phyloP scores from a whole-genome alignment of 2,888 invertebrate species.

The Crossocerus cetratus region DNA sequence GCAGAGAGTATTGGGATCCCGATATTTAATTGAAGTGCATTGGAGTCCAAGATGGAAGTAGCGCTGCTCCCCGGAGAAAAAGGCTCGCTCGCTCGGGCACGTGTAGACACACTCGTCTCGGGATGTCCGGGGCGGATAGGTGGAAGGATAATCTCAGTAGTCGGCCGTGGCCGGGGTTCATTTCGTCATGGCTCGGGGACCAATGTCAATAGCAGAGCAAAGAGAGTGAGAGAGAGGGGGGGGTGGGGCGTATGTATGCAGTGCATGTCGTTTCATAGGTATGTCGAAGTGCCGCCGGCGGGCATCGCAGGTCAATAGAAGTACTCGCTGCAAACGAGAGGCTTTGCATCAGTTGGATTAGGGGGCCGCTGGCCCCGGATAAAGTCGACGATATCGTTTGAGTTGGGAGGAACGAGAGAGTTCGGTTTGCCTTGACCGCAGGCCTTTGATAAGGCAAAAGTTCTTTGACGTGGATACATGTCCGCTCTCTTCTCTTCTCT shows the following conservation, averaged over 20 bases:
- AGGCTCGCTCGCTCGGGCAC: not conserved
- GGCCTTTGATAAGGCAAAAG: conserved; percentile 34
- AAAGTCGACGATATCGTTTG: conserved; percentile 39
- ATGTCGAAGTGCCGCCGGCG: conserved; percentile 27
- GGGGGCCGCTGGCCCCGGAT: conserved; percentile 10
- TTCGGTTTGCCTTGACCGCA: conserved; percentile 29
- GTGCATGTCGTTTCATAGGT: conserved; percentile 28
- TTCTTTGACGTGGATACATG: conserved; percentile 28
- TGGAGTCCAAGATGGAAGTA: too few relatives aligned
- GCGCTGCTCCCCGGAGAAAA: too few relatives aligned
- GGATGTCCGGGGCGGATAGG: not conserved
- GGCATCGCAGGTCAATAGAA: conserved; percentile 39
- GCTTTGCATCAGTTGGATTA: conserved; percentile 31
- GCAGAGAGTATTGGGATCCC: too few relatives aligned
- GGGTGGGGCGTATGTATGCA: not conserved
- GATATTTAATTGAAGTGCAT: too few relatives aligned
- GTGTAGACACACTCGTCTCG: not conserved
- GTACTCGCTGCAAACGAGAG: conserved; percentile 30
- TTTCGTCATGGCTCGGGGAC: conserved; percentile 15
- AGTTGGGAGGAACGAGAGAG: conserved; percentile 26
- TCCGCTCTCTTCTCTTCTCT: not conserved
- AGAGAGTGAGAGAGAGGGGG: too few relatives aligned
- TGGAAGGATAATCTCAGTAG: conserved; percentile 6
- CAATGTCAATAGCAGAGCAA: conserved; percentile 22
- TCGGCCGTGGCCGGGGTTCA: conserved; percentile 8